These are phyloP conservation scores for Hemiscyllium ocellatum DNA, from an alignment of 2,113 vertebrate species.

Conservation along the genomic window DNA sequence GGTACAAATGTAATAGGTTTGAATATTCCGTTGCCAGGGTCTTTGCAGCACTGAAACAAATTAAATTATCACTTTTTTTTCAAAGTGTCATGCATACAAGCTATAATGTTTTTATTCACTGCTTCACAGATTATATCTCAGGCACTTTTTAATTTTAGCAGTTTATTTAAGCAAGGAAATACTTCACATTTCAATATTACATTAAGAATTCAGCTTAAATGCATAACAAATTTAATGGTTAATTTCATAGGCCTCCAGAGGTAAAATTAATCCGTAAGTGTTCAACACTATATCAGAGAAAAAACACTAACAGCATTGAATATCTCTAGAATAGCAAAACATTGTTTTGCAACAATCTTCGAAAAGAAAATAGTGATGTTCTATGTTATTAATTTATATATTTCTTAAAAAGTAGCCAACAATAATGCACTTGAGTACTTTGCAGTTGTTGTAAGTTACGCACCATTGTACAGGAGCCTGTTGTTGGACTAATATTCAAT, in stretches of 20 bases:
- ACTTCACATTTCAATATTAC: neutral
- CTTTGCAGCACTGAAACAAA: neutral
- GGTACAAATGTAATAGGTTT: neutral
- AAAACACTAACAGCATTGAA: neutral
- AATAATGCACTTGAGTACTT: constrained; percentile 84
- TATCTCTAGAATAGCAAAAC: neutral
- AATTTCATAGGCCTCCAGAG: neutral
- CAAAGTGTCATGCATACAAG: neutral
- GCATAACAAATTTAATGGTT: neutral
- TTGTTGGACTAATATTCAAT: neutral
- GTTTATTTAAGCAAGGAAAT: neutral
- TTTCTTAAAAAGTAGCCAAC: constrained; percentile 57
- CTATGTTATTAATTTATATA: neutral
- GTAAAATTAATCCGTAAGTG: neutral
- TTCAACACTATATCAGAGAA: neutral
- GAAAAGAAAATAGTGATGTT: neutral
- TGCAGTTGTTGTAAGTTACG: constrained; percentile 75
- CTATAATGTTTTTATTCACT: constrained; percentile 27
- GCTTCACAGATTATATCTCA: constrained; percentile 16
- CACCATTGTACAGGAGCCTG: neutral
- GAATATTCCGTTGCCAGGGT: neutral
- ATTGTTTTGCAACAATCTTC: neutral
- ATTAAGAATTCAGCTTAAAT: neutral
- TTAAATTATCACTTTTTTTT: constrained; percentile 13
- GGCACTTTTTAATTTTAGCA: constrained; percentile 25